Conservation (phyloP, 2,797 vertebrate species). For the Trematomus bernacchii region DNA sequence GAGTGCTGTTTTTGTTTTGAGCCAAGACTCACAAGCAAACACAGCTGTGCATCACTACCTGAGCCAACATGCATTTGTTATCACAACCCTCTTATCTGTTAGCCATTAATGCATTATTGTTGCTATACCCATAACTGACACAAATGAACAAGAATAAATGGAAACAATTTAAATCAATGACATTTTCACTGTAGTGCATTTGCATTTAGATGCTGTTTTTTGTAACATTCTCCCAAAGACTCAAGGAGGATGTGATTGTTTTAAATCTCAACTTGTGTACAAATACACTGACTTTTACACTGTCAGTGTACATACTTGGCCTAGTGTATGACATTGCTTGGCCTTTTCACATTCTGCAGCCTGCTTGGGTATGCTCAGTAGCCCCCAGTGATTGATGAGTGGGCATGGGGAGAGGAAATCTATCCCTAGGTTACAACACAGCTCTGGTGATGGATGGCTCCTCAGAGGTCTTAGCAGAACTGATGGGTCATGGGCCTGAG, state of each 20-base stretch:
- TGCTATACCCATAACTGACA: slow-evolving; percentile 15
- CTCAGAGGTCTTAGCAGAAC: slow-evolving; percentile 78
- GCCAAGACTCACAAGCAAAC: slow-evolving; percentile 5
- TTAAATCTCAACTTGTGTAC: slow-evolving; percentile 5
- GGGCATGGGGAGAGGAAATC: slow-evolving; percentile 81
- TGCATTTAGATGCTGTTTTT: background rate
- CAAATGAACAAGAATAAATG: slow-evolving; percentile 2
- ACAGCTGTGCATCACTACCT: slow-evolving; percentile 13
- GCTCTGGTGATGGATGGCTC: slow-evolving; percentile 82
- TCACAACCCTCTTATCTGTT: slow-evolving; percentile 1
- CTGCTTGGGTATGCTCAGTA: slow-evolving; percentile 83
- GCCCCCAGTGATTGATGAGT: slow-evolving; percentile 85
- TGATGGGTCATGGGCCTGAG: slow-evolving; percentile 78
- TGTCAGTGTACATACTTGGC: slow-evolving; percentile 42
- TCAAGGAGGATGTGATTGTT: background rate
- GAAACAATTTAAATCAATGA: background rate
- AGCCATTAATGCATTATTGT: slow-evolving; percentile 8
- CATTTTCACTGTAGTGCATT: background rate
- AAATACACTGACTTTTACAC: background rate
- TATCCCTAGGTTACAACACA: slow-evolving; percentile 78
- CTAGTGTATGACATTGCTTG: slow-evolving; percentile 73
- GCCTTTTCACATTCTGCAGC: slow-evolving; percentile 70
- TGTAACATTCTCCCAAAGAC: background rate
- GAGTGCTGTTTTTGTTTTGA: background rate
- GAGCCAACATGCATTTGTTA: slow-evolving; percentile 5